phyloP scores from a whole-genome alignment of 2,797 vertebrate genomes.

The Danio choprae region DNA sequence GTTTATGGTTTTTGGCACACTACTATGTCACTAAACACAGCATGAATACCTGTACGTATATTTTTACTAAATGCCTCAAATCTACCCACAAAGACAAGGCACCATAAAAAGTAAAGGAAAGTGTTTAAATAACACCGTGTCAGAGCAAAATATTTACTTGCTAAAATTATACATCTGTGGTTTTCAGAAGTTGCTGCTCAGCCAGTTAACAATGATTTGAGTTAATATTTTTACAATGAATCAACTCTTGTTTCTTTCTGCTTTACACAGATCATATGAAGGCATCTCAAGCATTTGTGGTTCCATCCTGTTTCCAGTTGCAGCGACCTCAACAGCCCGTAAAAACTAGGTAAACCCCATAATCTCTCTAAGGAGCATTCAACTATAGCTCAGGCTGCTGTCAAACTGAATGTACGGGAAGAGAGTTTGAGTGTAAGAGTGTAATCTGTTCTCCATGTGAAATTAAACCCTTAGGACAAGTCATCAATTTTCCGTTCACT shows the following conservation, averaged over 20 bases:
- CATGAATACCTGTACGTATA: background rate
- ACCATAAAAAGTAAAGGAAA: background rate
- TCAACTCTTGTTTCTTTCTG: constrained; percentile 1
- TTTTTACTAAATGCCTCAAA: background rate
- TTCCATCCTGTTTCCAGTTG: constrained; percentile 9
- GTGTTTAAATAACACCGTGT: background rate
- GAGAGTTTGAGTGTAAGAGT: background rate
- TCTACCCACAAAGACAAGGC: constrained; percentile 3
- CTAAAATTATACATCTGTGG: background rate
- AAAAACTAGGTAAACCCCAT: constrained; percentile 11
- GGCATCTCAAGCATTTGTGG: constrained; percentile 16
- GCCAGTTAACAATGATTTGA: background rate
- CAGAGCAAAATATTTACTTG: background rate
- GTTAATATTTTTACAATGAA: background rate
- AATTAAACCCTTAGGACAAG: constrained; percentile 23
- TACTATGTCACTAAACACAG: background rate
- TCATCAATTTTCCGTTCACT: background rate
- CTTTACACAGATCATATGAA: constrained; percentile 18
- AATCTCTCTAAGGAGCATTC: constrained; percentile 4
- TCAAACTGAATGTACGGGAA: constrained; percentile 15
- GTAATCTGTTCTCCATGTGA: constrained; percentile 22
- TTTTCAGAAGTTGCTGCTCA: background rate
- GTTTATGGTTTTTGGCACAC: background rate
- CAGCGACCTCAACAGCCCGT: constrained; percentile 4
- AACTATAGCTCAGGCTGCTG: constrained; percentile 4